phyloP scores from a whole-genome alignment of 2,888 invertebrate species.

The Lottia scabra region DNA sequence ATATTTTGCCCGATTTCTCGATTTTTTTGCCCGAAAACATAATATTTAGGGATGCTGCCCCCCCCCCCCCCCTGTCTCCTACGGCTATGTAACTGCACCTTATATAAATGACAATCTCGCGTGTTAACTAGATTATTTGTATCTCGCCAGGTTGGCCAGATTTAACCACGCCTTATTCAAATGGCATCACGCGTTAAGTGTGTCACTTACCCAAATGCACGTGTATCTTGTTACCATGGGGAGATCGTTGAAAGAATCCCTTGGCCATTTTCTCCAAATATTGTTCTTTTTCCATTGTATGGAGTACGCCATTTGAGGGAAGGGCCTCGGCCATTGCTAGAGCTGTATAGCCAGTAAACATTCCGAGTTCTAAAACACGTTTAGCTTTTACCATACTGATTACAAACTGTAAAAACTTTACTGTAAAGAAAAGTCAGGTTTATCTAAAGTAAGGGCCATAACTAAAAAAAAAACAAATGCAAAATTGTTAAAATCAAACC shows the following conservation, averaged over 20 bases:
- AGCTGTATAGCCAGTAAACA: constrained; percentile 54
- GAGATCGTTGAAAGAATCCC: constrained; percentile 33
- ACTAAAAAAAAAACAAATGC: too few species aligned
- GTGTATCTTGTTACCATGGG: constrained; percentile 45
- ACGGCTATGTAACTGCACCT: too few species aligned
- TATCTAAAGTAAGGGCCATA: too few species aligned
- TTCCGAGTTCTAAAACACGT: constrained; percentile 50
- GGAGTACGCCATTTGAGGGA: constrained; percentile 45
- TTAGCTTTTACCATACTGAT: constrained; percentile 46
- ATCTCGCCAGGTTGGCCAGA: background rate
- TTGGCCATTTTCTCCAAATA: constrained; percentile 38
- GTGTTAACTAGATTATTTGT: too few species aligned
- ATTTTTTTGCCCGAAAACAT: too few species aligned
- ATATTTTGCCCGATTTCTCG: too few species aligned
- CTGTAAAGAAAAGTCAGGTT: constrained; percentile 22
- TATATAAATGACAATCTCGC: too few species aligned
- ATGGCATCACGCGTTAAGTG: background rate
- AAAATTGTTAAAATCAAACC: too few species aligned
- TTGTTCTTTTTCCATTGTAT: constrained; percentile 46
- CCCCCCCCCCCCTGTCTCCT: too few species aligned
- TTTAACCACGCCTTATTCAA: background rate
- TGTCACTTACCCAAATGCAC: constrained; percentile 38
- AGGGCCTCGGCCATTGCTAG: constrained; percentile 53
- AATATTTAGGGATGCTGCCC: too few species aligned
- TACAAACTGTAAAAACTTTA: constrained; percentile 46